Percentiles rank a stretch among this genome's conserved stretches.
Evolutionary conservation across 1,140 invertebrate genomes (phyloP).

Genomic region (Orius insidiosus): DNA sequence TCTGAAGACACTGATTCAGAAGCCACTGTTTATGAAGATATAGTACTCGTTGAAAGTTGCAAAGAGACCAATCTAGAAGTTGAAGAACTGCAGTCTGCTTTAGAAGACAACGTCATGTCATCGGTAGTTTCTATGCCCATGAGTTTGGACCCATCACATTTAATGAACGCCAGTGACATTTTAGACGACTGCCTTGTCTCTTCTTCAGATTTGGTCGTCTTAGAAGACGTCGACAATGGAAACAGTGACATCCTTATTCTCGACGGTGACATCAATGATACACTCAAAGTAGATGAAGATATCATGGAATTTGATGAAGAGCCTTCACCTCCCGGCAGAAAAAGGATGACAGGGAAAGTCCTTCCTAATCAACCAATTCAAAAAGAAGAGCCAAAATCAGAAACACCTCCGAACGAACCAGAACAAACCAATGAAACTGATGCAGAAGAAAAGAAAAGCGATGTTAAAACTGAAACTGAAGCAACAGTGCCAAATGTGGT

Average conservation of each 20-base stretch:
- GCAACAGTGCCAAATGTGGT: slow-evolving; percentile 11
- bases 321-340: slow-evolving; percentile 19
- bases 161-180: slow-evolving; percentile 17
- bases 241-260: slow-evolving; percentile 24
- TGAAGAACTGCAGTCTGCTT: slow-evolving; percentile 20
- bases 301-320: slow-evolving; percentile 20
- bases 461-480: neutral
- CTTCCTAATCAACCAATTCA: slow-evolving; percentile 20
- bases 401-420: slow-evolving; percentile 27
- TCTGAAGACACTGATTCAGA: slow-evolving; percentile 19
- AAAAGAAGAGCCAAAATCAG: slow-evolving; percentile 18
- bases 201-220: slow-evolving; percentile 18
- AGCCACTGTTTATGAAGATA: slow-evolving; percentile 22
- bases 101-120: slow-evolving; percentile 20
- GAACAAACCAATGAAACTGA: neutral
- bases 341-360: slow-evolving; percentile 20
- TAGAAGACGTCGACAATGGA: slow-evolving; percentile 24
- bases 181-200: slow-evolving; percentile 20
- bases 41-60: slow-evolving; percentile 21
- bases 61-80: slow-evolving; percentile 21
- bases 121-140: slow-evolving; percentile 19
- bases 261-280: slow-evolving; percentile 17
- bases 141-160: slow-evolving; percentile 16
- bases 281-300: slow-evolving; percentile 19
- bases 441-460: neutral